Base-by-base conservation (phyloP, 2,888 invertebrate species). In the Steinernema carpocapsae region DNA sequence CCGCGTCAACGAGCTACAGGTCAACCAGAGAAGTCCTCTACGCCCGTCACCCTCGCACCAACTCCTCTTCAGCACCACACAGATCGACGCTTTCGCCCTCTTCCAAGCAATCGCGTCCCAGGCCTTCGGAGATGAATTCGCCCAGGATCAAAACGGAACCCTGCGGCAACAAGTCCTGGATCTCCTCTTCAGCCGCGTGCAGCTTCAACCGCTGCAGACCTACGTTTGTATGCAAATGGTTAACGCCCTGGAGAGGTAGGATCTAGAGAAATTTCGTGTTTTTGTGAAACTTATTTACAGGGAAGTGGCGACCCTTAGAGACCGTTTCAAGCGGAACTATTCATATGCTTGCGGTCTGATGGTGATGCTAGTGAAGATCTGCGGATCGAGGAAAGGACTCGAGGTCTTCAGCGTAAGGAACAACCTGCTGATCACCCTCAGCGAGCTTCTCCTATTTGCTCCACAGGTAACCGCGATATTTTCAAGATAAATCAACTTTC, bases 61-160 rank as follows among this genome's bases (percentile, higher is more conserved):
- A 77, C 87, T 78, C 77, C 85, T 70, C 79, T 88, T 79, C 87
- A 88, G 80, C 85, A 86, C 81, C 82, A 88, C 78, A 79, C 89
- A 72, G 80, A 90, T 43, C 91, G 87, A 86, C 73, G 87, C 86
- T 0, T 88, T 84, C 72, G 79, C 79, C 1, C 91, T 97, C 6
- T 91, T 97, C 22, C 92, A 93, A 78, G 96, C 97, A 86, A 94
- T 97, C 93, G 93, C 94, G 24, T 92, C 93, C 87, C 86, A 86
- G 76, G 95, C 85, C 0, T 87, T 87, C 74, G 82, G 83, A 46
- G 84, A 83, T 29, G 85, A 84, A 71, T 77, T 86, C 32, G 81
- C 82, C 2, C 82, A 84, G 48, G 85, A 86, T 45, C 81, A 83
- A 26, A 80, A 82, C 48, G 82, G 81, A 12, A 82, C 83, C 10